Conservation (phyloP, 2,888 invertebrate species). For the Callosobruchus maculatus region DNA sequence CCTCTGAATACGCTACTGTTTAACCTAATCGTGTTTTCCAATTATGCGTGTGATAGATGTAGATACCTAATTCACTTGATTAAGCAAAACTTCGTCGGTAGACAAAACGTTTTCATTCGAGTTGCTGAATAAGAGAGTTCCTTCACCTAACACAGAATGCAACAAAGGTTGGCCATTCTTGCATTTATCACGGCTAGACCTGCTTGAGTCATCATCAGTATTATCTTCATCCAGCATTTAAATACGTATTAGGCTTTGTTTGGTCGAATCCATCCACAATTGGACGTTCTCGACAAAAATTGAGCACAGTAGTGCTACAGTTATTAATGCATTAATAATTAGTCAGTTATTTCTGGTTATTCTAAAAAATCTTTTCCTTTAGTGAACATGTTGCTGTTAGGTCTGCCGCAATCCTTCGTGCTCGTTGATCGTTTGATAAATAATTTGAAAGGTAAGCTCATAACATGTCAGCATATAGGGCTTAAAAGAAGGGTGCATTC, state of each 20-base stretch:
- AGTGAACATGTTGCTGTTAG: not conserved
- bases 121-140: not conserved
- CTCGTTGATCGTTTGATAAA: not conserved
- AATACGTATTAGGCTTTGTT: not conserved
- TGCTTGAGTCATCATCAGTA: not conserved
- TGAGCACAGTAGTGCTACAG: not conserved
- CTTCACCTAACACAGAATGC: not conserved
- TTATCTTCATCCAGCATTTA: not conserved
- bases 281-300: not conserved
- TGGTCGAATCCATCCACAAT: not conserved
- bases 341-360: not conserved
- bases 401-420: not conserved
- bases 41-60: too few species aligned
- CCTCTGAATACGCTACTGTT: too few species aligned
- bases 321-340: not conserved
- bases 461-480: too few species aligned
- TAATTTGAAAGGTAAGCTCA: not conserved
- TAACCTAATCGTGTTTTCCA: too few species aligned
- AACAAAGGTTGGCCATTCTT: not conserved
- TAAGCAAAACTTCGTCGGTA: too few species aligned
- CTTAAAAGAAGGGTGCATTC: too few species aligned
- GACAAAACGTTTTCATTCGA: too few species aligned
- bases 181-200: not conserved
- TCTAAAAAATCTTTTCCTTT: not conserved
- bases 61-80: too few species aligned